phyloP scores from a whole-genome alignment of 2,888 invertebrate species.

The Folsomia manolachei region DNA sequence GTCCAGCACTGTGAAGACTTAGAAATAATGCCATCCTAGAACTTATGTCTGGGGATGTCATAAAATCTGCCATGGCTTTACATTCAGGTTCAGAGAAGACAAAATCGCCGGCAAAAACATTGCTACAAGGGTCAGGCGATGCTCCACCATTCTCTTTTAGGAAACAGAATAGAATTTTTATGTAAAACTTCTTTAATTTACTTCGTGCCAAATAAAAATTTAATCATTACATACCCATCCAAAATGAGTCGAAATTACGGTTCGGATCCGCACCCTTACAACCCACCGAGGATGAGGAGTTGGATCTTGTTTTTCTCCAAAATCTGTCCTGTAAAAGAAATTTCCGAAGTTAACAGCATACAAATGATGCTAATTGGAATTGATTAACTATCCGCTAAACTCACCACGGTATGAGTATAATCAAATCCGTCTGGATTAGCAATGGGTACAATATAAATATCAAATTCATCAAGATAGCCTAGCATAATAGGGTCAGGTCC shows the following conservation, averaged over 20 bases:
- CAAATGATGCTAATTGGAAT: neutral
- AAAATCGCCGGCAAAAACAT: conserved; percentile 54
- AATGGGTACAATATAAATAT: conserved; percentile 72
- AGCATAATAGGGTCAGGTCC: conserved; percentile 57
- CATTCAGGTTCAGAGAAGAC: conserved; percentile 71
- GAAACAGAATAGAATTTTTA: neutral
- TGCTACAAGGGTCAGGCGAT: conserved; percentile 54
- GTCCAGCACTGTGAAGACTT: conserved; percentile 71
- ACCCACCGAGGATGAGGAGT: conserved; percentile 23
- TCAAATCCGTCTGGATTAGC: conserved; percentile 84
- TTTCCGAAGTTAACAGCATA: neutral
- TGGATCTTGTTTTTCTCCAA: conserved; percentile 62
- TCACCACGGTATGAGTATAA: conserved; percentile 65
- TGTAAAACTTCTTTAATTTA: no score
- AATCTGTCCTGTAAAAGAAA: conserved; percentile 63
- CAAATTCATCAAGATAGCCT: conserved; percentile 54
- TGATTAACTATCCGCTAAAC: conserved; percentile 10
- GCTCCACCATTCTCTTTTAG: conserved; percentile 55
- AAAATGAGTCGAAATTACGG: conserved; percentile 81
- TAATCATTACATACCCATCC: conserved; percentile 75
- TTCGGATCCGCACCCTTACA: conserved; percentile 79
- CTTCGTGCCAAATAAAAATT: no score
- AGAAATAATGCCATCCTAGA: conserved; percentile 63
- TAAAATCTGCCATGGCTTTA: conserved; percentile 63
- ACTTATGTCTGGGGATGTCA: conserved; percentile 56